These are phyloP conservation scores for Paguma larvata DNA, from an alignment of 2,797 vertebrate genomes.

Conservation along the genomic window DNA sequence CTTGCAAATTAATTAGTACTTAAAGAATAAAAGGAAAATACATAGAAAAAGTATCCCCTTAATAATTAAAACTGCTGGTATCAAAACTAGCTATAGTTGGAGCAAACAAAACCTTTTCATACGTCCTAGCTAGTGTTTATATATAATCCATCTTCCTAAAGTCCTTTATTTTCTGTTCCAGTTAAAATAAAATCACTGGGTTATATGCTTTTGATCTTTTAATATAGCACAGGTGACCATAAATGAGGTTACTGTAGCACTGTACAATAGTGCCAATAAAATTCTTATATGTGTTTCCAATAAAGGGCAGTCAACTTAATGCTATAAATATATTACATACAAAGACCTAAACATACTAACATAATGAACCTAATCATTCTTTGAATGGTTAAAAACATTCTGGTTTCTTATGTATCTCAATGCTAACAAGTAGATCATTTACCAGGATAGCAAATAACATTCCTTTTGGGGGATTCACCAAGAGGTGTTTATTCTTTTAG, in stretches of 20 bases:
- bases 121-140: not conserved
- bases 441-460: not conserved
- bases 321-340: not conserved
- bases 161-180: not conserved
- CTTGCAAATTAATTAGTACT: slow-evolving; percentile 73
- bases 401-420: not conserved
- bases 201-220: not conserved
- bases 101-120: not conserved
- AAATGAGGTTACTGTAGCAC: not conserved
- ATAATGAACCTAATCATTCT: not conserved
- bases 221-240: not conserved
- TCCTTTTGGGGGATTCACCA: not conserved
- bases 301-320: not conserved
- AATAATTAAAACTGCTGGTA: slow-evolving; percentile 54
- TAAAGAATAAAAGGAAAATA: slow-evolving; percentile 65
- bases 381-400: not conserved
- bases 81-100: not conserved
- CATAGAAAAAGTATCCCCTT: not conserved
- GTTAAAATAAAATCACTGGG: not conserved
- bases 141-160: not conserved
- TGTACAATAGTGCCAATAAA: not conserved
- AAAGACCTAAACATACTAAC: slow-evolving; percentile 8
- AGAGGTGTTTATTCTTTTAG: not conserved
- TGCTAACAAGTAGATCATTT: not conserved
- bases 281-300: not conserved